Evolutionary conservation across 2,888 invertebrate species (phyloP).

Genomic region (Endotricha flammealis): DNA sequence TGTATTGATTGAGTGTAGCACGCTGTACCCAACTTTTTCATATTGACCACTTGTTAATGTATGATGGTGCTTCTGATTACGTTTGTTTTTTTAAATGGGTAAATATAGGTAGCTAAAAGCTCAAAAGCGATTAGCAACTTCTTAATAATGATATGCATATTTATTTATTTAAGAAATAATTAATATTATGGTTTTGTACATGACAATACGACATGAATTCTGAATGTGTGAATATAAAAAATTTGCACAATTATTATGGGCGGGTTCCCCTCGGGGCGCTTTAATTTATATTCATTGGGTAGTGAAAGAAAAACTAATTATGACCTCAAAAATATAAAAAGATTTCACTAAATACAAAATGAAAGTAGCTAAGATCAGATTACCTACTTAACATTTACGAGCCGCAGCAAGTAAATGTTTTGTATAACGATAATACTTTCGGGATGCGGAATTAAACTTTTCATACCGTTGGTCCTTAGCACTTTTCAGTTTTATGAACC

Average conservation of each 20-base stretch:
- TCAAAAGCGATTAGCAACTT: too few species aligned
- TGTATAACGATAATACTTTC: slow-evolving; percentile 9
- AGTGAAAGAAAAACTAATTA: background rate
- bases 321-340: background rate
- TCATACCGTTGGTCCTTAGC: slow-evolving; percentile 29
- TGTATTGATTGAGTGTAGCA: slow-evolving; percentile 24
- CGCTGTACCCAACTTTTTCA: slow-evolving; percentile 10
- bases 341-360: too few species aligned
- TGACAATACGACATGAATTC: too few species aligned
- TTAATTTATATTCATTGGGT: too few species aligned
- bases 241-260: too few species aligned
- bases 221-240: too few species aligned
- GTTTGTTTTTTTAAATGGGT: background rate
- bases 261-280: too few species aligned
- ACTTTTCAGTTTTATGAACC: slow-evolving; percentile 29
- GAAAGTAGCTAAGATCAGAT: slow-evolving; percentile 5
- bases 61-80: background rate
- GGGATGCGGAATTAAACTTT: slow-evolving; percentile 30
- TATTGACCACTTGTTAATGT: slow-evolving; percentile 7
- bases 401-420: slow-evolving; percentile 1
- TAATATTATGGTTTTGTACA: too few species aligned
- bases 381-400: slow-evolving; percentile 1
- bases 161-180: too few species aligned
- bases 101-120: too few species aligned
- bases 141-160: too few species aligned